These are phyloP conservation scores for Dasyornis broadbenti DNA, from an alignment of 2,113 vertebrate genomes.

Conservation along the genomic window DNA sequence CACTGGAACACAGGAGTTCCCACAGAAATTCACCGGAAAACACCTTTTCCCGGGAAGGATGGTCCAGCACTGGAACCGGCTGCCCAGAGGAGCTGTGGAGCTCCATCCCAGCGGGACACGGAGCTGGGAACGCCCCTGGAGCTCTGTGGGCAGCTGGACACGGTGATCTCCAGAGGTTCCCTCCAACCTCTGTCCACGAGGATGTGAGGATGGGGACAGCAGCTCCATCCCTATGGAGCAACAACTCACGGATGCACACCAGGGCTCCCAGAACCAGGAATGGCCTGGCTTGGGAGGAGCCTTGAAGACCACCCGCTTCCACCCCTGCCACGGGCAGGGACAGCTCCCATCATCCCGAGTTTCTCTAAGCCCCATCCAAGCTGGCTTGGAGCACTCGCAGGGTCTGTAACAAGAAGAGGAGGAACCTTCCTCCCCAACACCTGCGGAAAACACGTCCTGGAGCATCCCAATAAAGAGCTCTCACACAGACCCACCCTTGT, in stretches of 20 bases:
- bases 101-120: fast-evolving
- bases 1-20: too few relatives aligned
- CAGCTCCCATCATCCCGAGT: neutral
- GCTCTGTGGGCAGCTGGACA: neutral
- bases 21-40: neutral
- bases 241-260: neutral
- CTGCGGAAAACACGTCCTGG: neutral
- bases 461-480: neutral
- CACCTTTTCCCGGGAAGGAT: neutral
- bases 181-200: neutral
- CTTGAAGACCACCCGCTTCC: neutral
- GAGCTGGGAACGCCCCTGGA: neutral
- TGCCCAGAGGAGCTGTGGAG: neutral
- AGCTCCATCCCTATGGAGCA: neutral
- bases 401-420: neutral
- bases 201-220: neutral
- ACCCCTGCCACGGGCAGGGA: neutral
- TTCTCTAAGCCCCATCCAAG: neutral
- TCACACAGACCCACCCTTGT: neutral
- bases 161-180: neutral
- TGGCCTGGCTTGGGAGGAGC: neutral
- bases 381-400: neutral
- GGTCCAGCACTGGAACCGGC: too few relatives aligned
- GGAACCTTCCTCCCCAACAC: neutral
- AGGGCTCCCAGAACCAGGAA: neutral